Conservation (phyloP, 37 sponge, comb jelly and placozoan genomes). For the Ianthella basta region DNA sequence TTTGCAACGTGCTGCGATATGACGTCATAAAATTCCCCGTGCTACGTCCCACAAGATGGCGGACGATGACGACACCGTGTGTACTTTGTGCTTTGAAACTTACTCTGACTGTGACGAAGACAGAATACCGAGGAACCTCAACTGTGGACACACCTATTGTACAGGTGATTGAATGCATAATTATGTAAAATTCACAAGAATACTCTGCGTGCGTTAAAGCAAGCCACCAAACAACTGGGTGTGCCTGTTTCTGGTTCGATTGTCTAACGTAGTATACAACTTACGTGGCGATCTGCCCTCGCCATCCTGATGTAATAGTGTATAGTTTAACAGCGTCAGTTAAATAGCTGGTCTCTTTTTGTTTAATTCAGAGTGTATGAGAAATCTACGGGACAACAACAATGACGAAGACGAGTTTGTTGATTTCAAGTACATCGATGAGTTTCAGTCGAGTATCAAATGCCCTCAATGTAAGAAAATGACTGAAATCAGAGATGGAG, state of each 20-base stretch:
- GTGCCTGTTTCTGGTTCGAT: neutral
- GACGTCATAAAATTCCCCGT: slow-evolving; percentile 7
- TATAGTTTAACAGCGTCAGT: too few relatives aligned
- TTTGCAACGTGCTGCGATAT: neutral
- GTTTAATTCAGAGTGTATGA: slow-evolving; percentile 53
- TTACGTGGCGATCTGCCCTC: too few relatives aligned
- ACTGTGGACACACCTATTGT: slow-evolving; percentile 82
- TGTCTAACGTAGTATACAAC: too few relatives aligned
- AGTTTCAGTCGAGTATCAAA: neutral
- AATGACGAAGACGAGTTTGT: neutral
- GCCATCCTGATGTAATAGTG: too few relatives aligned
- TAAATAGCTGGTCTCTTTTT: too few relatives aligned
- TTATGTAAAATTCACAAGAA: too few relatives aligned
- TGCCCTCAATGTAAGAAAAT: slow-evolving; percentile 66
- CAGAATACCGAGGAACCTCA: slow-evolving; percentile 66
- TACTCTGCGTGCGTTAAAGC: neutral
- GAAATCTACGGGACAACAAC: slow-evolving; percentile 29
- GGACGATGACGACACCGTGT: slow-evolving; percentile 31
- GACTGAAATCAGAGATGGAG: slow-evolving; percentile 39
- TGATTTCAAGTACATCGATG: neutral
- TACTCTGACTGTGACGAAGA: slow-evolving; percentile 54
- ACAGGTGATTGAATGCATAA: slow-evolving; percentile 36
- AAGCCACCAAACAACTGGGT: neutral
- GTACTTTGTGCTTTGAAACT: slow-evolving; percentile 69
- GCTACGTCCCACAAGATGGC: neutral